These are phyloP conservation scores for Nyleta sp. DNA, from an alignment of 2,888 invertebrate genomes.

Conservation along the genomic window DNA sequence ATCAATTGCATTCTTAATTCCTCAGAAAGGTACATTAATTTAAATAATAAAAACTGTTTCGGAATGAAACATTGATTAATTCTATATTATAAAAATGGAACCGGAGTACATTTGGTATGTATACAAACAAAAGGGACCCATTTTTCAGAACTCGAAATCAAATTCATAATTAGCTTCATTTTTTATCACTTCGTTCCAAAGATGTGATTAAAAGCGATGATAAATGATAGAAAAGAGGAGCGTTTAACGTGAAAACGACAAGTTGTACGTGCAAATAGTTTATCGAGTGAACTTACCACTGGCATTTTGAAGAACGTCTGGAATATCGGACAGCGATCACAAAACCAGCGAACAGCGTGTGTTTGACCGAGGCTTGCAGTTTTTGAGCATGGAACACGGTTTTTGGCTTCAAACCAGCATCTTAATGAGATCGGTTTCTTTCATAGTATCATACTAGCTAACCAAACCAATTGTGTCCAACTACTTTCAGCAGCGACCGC, in stretches of 20 bases:
- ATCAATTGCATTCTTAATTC: too few species aligned
- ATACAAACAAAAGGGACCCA: too few species aligned
- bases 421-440: slow-evolving; percentile 12
- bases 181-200: too few species aligned
- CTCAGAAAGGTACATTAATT: too few species aligned
- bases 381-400: slow-evolving; percentile 42
- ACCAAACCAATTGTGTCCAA: slow-evolving; percentile 50
- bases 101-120: too few species aligned
- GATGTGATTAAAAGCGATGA: too few species aligned
- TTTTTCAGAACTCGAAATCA: too few species aligned
- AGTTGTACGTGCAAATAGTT: slow-evolving; percentile 19
- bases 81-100: too few species aligned
- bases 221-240: too few species aligned
- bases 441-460: slow-evolving; percentile 39
- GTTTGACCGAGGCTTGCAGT: slow-evolving; percentile 18
- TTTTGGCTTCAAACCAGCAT: slow-evolving; percentile 28
- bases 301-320: slow-evolving; percentile 68
- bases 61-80: too few species aligned
- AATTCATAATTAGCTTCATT: too few species aligned
- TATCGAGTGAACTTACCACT: slow-evolving; percentile 58
- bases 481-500: slow-evolving; percentile 31
- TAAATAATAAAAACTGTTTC: too few species aligned
- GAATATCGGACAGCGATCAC: slow-evolving; percentile 16
- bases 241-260: background rate
- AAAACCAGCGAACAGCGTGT: slow-evolving; percentile 15